phyloP scores from a whole-genome alignment of 1,140 invertebrate species.

The Ectropis grisescens region DNA sequence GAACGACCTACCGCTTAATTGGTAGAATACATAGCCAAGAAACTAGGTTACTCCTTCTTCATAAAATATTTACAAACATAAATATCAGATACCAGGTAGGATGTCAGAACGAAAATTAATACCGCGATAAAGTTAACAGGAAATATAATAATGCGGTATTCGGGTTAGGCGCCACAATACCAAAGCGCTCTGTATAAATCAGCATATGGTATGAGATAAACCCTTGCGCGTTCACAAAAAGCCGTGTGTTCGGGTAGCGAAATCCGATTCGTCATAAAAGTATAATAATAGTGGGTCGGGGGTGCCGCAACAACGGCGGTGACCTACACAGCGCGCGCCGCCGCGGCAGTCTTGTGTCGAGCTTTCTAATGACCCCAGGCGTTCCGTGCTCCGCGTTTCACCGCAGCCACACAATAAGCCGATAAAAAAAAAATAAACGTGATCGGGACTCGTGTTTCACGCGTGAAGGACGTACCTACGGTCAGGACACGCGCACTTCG shows the following conservation, averaged over 20 bases:
- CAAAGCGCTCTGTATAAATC: too few relatives aligned
- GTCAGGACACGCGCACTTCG: constrained; percentile 36
- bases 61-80: too few relatives aligned
- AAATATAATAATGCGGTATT: too few relatives aligned
- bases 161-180: too few relatives aligned
- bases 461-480: constrained; percentile 26
- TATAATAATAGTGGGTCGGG: constrained; percentile 67
- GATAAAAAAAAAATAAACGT: constrained; percentile 40
- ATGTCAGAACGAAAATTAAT: too few relatives aligned
- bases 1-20: too few relatives aligned
- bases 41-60: too few relatives aligned
- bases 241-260: constrained; percentile 33
- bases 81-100: too few relatives aligned
- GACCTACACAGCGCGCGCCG: constrained; percentile 63
- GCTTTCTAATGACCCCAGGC: constrained; percentile 67
- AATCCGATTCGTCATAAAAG: constrained; percentile 67
- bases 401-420: constrained; percentile 28
- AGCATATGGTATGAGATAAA: too few relatives aligned
- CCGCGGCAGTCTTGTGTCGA: constrained; percentile 63
- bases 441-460: constrained; percentile 37
- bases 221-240: constrained; percentile 25
- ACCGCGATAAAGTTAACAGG: too few relatives aligned
- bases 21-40: too few relatives aligned
- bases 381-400: constrained; percentile 47
- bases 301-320: constrained; percentile 58